Evolutionary conservation across 1,140 invertebrate species (phyloP).

Genomic region (Pseudomyrmex concolor): DNA sequence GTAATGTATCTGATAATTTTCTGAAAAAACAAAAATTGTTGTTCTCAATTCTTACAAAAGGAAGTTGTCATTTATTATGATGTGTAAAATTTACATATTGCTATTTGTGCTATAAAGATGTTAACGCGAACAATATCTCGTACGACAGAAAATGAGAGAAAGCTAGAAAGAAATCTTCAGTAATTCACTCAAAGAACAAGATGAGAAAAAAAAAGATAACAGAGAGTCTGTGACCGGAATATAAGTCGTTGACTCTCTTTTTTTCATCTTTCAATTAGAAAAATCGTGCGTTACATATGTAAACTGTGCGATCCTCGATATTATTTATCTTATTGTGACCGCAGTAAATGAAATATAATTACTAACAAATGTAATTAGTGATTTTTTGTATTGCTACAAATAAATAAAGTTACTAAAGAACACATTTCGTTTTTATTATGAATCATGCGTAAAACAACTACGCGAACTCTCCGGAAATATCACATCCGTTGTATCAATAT

Average conservation of each 20-base stretch:
- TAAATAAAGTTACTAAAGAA: too few species aligned
- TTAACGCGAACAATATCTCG: neutral
- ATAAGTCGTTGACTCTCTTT: constrained; percentile 23
- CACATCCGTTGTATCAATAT: constrained; percentile 6
- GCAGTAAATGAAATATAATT: too few species aligned
- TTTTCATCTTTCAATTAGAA: too few species aligned
- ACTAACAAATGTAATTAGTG: too few species aligned
- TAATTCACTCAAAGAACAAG: neutral
- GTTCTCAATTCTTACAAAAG: neutral
- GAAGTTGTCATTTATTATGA: constrained; percentile 2
- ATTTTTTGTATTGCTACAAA: too few species aligned
- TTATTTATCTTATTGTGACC: too few species aligned
- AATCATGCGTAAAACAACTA: neutral
- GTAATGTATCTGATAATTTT: too few species aligned
- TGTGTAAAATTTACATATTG: neutral
- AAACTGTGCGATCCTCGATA: too few species aligned
- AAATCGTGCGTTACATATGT: too few species aligned
- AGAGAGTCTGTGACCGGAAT: neutral
- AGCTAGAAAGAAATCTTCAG: constrained; percentile 12
- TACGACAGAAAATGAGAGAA: constrained; percentile 9
- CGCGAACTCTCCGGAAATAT: neutral
- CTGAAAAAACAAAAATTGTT: too few species aligned
- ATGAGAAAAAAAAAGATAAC: constrained; percentile 27
- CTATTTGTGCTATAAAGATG: neutral
- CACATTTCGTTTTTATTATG: too few species aligned